Evolutionary conservation across 2,888 invertebrate genomes (phyloP), one percentile per base, ranked within the genome.

Genomic region (Hybos culiciformis): DNA sequence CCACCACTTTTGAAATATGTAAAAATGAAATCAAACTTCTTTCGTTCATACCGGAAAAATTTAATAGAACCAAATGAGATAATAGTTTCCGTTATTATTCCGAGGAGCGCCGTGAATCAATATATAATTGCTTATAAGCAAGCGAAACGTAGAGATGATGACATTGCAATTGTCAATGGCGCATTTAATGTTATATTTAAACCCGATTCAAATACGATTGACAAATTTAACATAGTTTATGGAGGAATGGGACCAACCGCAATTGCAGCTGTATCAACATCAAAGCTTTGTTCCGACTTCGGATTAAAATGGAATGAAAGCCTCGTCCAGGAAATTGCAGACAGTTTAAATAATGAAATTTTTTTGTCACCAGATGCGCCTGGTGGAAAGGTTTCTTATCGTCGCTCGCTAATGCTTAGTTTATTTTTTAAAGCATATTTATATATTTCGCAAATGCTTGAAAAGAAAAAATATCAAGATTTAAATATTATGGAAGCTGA

Each of bases 221-320:
- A 73, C 42, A 67, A 78, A 34, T 72, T 81, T 21, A 69, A 71
- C 43, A 63, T 92, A 48, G 82, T 84, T n/a, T 94, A 78, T 59
- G 94, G 96, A 43, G 96, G 94, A 23, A 88, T 96, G 90, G 91
- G 87, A 1, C 83, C 87, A 6, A 85, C 78, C 2, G 90, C 91
- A 0, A 74, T 83, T 38, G 67, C 81, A 58, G 84, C 88, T 0
- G 66, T 67, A 18, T 74, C 75, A 56, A 78, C 90, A 1, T 74
- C 77, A 46, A 58, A 72, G 41, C 55, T 63, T 23, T n/a, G n/a
- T n/a, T n/a, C n/a, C n/a, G 66, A 85, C 42, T 59, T 69, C 52
- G 75, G 75, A 40, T 68, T 67, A 46, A 56, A 61, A 44, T 90
- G 83, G 85, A 70, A 80, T 54, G 70, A 76, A 48, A 59, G 62